Evolutionary conservation across 2,888 invertebrate genomes (phyloP), one percentile per base, ranked within the genome.

Genomic region (Amblyteles armatorius): DNA sequence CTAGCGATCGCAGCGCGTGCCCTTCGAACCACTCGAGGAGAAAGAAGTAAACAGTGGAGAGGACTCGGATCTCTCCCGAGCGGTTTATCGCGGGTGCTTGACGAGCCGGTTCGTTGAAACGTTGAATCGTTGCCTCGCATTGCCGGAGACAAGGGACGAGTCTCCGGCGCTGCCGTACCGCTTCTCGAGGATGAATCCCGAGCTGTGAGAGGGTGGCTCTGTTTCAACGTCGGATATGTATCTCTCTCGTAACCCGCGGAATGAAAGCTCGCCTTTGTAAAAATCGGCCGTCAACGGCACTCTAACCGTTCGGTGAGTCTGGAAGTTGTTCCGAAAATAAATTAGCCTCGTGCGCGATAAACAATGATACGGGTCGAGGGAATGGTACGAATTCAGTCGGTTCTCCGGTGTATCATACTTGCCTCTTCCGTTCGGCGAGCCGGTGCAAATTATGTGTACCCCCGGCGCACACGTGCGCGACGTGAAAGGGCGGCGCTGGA

Each of bases 51-150:
- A 33, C 26, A 16, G 19, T 40, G 44, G 22, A 57, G 52, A 11
- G 7, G 57, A 40, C 52, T 33, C 57, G 1, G 60, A 6, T 44
- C 71, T 76, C 68, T 76, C 63, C 4, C 16, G 48, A 40, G 67
- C 44, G 44, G 33, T 40, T 74, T 71, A 33, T 76, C 69, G 44
- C 44, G 44, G 13, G 9, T 13, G 13, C 44, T 44, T 13, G 44
- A 44, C 44, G 52, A 63, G 76, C 76, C 76, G 55, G 74, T 83
- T 67, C 79, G 65, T 29, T 67, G 79, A 76, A 83, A 83, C 74
- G 79, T 65, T 83, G 22, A 76, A 83, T 79, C 55, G 63, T 52
- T 69, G 63, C 44, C 63, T 22, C 22, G 77, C 50, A 69, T 74
- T 60, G 36, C 55, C 52, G 22, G 22, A 68, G 44, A 36, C 19